A percentile compares a stretch with the other conserved stretches of the same genome.
These are phyloP conservation scores for Diplolepis rosae DNA, from an alignment of 2,888 invertebrate genomes.

Conservation along the genomic window DNA sequence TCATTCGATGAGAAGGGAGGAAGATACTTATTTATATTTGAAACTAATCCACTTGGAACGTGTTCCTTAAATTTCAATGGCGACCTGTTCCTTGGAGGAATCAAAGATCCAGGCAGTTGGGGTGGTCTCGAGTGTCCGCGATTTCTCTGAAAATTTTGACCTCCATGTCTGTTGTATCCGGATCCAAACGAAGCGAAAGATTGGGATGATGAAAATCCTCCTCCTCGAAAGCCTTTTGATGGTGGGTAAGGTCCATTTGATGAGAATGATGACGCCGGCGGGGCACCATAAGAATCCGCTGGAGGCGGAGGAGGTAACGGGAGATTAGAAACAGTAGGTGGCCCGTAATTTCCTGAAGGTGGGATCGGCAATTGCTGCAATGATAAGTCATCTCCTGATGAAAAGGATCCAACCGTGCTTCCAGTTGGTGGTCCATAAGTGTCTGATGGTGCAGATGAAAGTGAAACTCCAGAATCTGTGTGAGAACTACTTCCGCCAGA, in stretches of 20 bases:
- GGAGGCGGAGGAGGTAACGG: slow-evolving; percentile 33
- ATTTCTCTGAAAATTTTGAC: slow-evolving; percentile 40
- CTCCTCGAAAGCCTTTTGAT: slow-evolving; percentile 70
- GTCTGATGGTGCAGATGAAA: slow-evolving; percentile 32
- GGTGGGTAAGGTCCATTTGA: slow-evolving; percentile 69
- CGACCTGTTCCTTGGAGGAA: slow-evolving; percentile 64
- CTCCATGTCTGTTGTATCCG: slow-evolving; percentile 21
- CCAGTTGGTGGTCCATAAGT: slow-evolving; percentile 42
- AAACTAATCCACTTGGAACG: slow-evolving; percentile 81
- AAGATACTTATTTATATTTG: slow-evolving; percentile 77
- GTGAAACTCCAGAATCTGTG: slow-evolving; percentile 20
- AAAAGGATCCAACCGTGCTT: slow-evolving; percentile 37
- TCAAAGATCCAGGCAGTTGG: slow-evolving; percentile 53
- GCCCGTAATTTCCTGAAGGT: slow-evolving; percentile 50
- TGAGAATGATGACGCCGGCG: slow-evolving; percentile 65
- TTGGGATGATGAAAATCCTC: slow-evolving; percentile 42
- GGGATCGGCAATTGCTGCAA: slow-evolving; percentile 55
- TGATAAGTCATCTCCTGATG: slow-evolving; percentile 49
- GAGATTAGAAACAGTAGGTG: slow-evolving; percentile 39
- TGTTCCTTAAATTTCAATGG: slow-evolving; percentile 85
- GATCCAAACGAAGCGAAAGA: slow-evolving; percentile 39
- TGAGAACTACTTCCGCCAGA: slow-evolving; percentile 39
- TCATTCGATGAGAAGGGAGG: slow-evolving; percentile 48
- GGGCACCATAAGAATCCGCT: slow-evolving; percentile 50
- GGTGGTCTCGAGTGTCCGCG: slow-evolving; percentile 48